These are phyloP conservation scores for Bugulina stolonifera DNA, from an alignment of 2,888 invertebrate species.

Conservation along the genomic window DNA sequence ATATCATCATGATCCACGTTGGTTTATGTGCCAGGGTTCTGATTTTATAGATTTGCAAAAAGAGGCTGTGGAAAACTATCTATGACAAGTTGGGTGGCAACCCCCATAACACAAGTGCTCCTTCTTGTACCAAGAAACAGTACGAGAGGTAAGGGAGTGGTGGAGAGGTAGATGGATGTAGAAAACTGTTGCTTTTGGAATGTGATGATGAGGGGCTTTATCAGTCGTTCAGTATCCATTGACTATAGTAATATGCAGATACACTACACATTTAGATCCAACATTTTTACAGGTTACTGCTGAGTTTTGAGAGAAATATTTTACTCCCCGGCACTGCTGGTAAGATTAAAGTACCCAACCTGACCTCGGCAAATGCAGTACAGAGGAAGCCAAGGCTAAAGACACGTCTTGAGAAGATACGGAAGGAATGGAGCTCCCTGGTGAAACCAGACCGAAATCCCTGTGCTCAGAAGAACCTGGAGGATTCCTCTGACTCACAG, in stretches of 20 bases:
- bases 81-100: constrained; percentile 68
- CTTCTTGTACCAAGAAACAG: constrained; percentile 68
- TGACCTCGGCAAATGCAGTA: background rate
- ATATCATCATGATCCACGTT: too few relatives aligned
- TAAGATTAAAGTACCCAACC: background rate
- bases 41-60: constrained; percentile 39
- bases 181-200: too few relatives aligned
- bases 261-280: too few relatives aligned
- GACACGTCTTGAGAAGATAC: background rate
- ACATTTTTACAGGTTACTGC: too few relatives aligned
- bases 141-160: constrained; percentile 71
- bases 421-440: background rate
- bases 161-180: too few relatives aligned
- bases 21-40: too few relatives aligned
- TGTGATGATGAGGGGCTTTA: too few relatives aligned
- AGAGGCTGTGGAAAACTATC: constrained; percentile 70
- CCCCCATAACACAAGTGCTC: constrained; percentile 67
- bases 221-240: too few relatives aligned
- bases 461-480: background rate
- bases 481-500: too few relatives aligned
- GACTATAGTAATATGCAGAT: too few relatives aligned
- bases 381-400: background rate
- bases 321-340: background rate
- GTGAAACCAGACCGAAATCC: background rate
- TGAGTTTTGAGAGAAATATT: constrained; percentile 18